Base-by-base conservation (phyloP, 2,113 vertebrate species). In the Rhinoptilus africanus region DNA sequence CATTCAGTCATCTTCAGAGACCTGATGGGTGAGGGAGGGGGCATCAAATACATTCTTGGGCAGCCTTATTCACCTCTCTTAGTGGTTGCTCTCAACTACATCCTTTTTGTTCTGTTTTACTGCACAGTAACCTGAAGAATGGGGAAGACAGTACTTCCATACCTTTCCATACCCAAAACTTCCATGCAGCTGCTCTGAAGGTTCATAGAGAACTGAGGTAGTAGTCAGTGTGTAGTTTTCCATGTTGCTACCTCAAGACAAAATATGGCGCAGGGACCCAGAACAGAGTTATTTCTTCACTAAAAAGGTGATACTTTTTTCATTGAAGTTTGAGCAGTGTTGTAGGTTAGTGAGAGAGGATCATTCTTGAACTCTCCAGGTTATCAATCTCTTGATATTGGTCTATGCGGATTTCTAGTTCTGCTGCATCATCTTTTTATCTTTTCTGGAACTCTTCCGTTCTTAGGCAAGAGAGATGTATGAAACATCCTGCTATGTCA, bases 191-290 rank as follows among this genome's bases (percentile, higher is more conserved):
- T 97, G 66, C 56, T 96, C 30, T 94, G 77, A 94, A 96, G 66
- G 90, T 39, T 62, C 24, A 32, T 91, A 32, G 86, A 89, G 75
- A 47, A 47, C 73, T 86, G 95, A 96, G 91, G 88, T 95, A 92
- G 89, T 93, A 89, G 89, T 92, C 39, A 73, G 81, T 82, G 27
- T 85, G 68, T 94, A 32, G 78, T 71, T 97, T 96, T 94, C 81
- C 30, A 19, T 82, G 41, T 97, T 97, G 87, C 67, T 96, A 95
- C 92, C 96, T 97, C 85, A 97, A 74, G 88, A 85, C 15, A 88
- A 80, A 74, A 50, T 81, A 53, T 81, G 91, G 59, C 28, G 28
- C 92, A 96, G 43, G 95, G 89, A 93, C 97, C 85, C 93, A 87
- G 86, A 94, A 92, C 26, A 82, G 62, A 92, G 73, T 68, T 91